Percentiles rank a stretch among this genome's conserved stretches.
Conservation (phyloP, 2,797 vertebrate genomes). For the Gambusia yucatana region DNA sequence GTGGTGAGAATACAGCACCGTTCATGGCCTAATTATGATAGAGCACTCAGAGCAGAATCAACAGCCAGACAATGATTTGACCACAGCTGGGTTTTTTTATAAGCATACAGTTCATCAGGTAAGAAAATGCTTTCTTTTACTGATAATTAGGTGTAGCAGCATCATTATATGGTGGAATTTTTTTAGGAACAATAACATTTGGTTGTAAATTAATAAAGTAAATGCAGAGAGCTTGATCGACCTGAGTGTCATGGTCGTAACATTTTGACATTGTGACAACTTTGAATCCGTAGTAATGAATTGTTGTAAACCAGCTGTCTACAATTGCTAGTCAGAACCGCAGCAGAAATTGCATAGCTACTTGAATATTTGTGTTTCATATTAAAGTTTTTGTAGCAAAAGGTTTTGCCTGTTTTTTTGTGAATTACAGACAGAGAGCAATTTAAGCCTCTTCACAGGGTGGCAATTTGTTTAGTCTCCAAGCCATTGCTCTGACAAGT, state of each 20-base stretch:
- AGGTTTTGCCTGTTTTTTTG: not conserved
- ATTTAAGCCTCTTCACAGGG: too few species aligned
- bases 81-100: not conserved
- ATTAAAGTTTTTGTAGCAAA: not conserved
- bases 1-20: not conserved
- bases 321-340: not conserved
- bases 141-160: not conserved
- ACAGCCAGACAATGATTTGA: not conserved
- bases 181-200: not conserved
- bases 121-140: not conserved
- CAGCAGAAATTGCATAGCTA: not conserved
- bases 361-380: not conserved
- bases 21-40: not conserved
- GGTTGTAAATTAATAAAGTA: not conserved
- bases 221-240: not conserved
- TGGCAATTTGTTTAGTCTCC: too few species aligned
- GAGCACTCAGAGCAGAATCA: not conserved
- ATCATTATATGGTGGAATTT: not conserved
- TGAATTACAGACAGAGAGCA: not conserved
- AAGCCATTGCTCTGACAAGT: too few species aligned
- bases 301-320: not conserved
- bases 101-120: not conserved
- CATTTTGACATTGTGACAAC: not conserved
- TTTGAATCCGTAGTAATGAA: not conserved
- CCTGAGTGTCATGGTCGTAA: not conserved